phyloP scores from a whole-genome alignment of 2,888 invertebrate species.

The Uropetala carovei region DNA sequence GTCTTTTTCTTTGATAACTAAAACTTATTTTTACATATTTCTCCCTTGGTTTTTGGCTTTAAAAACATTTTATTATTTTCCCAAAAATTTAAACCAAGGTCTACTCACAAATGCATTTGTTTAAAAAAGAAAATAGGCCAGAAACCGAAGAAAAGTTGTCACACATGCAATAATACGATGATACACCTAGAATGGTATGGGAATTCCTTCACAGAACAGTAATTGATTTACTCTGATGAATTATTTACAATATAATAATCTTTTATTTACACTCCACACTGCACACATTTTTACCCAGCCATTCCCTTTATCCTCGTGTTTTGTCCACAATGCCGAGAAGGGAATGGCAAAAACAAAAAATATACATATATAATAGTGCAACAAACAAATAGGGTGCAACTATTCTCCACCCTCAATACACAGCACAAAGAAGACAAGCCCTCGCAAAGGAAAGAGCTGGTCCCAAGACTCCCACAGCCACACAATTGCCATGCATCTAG shows the following conservation, averaged over 20 bases:
- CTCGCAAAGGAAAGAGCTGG: conserved; percentile 45
- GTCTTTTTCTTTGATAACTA: no score
- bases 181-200: no score
- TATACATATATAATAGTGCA: conserved; percentile 59
- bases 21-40: no score
- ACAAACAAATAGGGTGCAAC: conserved; percentile 53
- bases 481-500: conserved; percentile 12
- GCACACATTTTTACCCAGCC: conserved; percentile 55
- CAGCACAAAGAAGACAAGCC: conserved; percentile 56
- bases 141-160: no score
- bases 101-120: no score
- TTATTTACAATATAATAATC: conserved; percentile 59
- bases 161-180: no score
- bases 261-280: conserved; percentile 60
- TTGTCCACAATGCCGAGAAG: conserved; percentile 23
- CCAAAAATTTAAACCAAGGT: no score
- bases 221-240: no score
- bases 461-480: conserved; percentile 38
- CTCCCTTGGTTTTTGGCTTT: no score
- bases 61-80: no score
- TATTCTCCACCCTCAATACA: conserved; percentile 44
- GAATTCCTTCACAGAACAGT: no score
- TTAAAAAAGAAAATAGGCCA: no score
- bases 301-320: conserved; percentile 32
- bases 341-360: conserved; percentile 59